Conservation (phyloP, 2,797 vertebrate genomes). For the Enteromius unitaeniatus region DNA sequence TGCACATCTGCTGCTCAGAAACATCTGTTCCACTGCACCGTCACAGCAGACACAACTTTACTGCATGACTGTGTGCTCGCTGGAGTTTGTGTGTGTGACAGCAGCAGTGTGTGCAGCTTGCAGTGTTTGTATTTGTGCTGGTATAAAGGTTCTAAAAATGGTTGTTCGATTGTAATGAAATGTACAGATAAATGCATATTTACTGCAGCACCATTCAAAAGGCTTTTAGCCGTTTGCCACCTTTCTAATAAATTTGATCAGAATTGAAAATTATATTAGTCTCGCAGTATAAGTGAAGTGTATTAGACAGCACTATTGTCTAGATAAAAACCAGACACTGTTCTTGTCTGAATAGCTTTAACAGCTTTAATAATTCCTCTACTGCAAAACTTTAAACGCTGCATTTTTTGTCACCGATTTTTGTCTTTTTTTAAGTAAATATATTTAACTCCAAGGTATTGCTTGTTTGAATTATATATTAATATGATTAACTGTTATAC, state of each 20-base stretch:
- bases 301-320: not conserved
- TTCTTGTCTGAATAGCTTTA: not conserved
- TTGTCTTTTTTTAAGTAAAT: not conserved
- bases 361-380: not conserved
- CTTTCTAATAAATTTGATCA: not conserved
- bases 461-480: not conserved
- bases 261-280: not conserved
- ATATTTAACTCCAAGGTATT: not conserved
- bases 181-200: not conserved
- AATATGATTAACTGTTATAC: not conserved
- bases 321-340: not conserved
- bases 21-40: constrained; percentile 50
- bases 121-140: not conserved
- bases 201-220: not conserved
- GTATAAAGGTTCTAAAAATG: not conserved
- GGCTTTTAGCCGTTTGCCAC: not conserved
- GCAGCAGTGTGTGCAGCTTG: not conserved
- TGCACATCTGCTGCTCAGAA: constrained; percentile 56
- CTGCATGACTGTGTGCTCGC: not conserved
- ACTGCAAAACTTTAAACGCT: not conserved
- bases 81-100: not conserved
- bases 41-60: constrained; percentile 32
- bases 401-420: not conserved
- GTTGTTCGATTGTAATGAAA: not conserved
- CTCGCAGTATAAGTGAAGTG: not conserved